Base-by-base conservation (phyloP, 2,113 vertebrate genomes). In the Antigone vipio region DNA sequence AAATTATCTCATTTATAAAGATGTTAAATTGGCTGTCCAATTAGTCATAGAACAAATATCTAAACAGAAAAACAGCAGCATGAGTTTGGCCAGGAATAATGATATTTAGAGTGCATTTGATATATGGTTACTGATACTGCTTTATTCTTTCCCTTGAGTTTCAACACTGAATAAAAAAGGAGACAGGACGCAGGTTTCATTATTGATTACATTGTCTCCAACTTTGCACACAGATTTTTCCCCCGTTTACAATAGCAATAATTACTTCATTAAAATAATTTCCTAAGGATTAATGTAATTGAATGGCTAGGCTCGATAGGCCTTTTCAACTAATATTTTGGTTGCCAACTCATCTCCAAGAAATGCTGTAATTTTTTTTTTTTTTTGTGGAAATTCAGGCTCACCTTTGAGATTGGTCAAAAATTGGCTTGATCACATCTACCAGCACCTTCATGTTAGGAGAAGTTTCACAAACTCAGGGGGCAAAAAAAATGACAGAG, bases 131-230 rank as follows among this genome's bases (percentile, higher is more conserved):
- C 38, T 64, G 53, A 88, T 85, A 56, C 11, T 45, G 13, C 23
- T 93, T 93, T 88, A 81, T 80, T 93, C 49, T 55, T 67, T 91
- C 71, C 71, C 89, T 95, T 66, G 88, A 85, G 81, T 89, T 96
- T 93, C 64, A 82, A 56, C 38, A 88, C 27, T 85, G 71, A 93
- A 87, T 95, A 76, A 74, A 81, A 92, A 85, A 73, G 20, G 23
- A 78, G 30, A 44, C 7, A 92, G 52, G 38, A 92, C 80, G 40
- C 47, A 85, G 38, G 40, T 66, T 89, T 83, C 44, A 34, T 77
- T 96, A 95, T 58, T 92, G 93, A 93, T 96, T 93, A 72, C 52
- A 53, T 62, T 88, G 50, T 81, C 62, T 92, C 47, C 22, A 86
- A 42, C 15, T 93, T 34, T 79, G 35, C 50, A 68, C 27, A 38